A percentile compares a stretch with the other conserved stretches of the same genome.
These are phyloP conservation scores for Rallus crepitans DNA, from an alignment of 2,797 vertebrate species.

Conservation along the genomic window DNA sequence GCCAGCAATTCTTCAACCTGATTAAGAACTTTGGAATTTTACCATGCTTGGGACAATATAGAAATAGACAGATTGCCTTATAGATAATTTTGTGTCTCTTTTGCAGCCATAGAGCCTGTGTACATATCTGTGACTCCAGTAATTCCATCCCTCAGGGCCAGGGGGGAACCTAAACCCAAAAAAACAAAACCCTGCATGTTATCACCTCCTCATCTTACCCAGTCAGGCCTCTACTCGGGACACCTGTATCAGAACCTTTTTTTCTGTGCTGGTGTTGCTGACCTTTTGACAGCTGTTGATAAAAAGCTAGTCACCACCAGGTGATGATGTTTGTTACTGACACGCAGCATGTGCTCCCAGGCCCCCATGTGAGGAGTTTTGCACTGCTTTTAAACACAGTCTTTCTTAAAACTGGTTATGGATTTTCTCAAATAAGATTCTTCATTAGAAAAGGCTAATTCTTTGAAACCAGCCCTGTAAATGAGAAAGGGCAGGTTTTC, in stretches of 20 bases:
- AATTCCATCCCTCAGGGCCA: not conserved
- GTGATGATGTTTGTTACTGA: not conserved
- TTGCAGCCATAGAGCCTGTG: not conserved
- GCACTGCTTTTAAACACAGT: not conserved
- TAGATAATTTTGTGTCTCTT: not conserved
- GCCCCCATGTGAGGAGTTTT: not conserved
- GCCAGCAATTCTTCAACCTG: not conserved
- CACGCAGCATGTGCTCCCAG: not conserved
- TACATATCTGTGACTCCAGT: not conserved
- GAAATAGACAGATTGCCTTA: not conserved
- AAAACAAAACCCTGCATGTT: not conserved
- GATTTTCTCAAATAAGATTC: not conserved
- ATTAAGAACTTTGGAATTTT: not conserved
- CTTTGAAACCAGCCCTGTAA: not conserved
- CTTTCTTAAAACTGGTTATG: not conserved
- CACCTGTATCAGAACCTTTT: not conserved
- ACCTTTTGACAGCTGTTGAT: constrained; percentile 10
- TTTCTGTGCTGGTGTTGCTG: not conserved
- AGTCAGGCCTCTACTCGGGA: not conserved
- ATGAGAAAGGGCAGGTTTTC: not conserved
- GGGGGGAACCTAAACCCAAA: too few species aligned
- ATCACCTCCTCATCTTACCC: not conserved
- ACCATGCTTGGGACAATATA: not conserved
- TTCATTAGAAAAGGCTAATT: not conserved
- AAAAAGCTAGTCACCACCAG: not conserved